A percentile compares a stretch with the other conserved stretches of the same genome.
Evolutionary conservation across 1,140 invertebrate species (phyloP).

Genomic region (Parasteatoda tepidariorum): DNA sequence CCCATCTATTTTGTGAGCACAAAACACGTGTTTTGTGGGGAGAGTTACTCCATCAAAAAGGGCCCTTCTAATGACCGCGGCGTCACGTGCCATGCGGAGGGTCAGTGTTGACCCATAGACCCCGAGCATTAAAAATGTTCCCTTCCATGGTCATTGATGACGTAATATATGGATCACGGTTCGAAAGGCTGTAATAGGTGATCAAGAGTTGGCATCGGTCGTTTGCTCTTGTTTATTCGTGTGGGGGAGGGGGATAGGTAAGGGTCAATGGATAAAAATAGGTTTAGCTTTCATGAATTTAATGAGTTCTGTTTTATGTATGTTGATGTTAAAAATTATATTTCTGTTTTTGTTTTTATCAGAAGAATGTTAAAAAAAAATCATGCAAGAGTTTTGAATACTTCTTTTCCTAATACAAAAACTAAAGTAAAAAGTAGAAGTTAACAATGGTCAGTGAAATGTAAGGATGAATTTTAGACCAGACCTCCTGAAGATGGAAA

Average conservation of each 20-base stretch:
- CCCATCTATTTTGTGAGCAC: neutral
- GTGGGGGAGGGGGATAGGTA: neutral
- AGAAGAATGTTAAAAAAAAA: no score
- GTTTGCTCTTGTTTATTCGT: neutral
- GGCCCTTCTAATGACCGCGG: neutral
- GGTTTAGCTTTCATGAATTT: no score
- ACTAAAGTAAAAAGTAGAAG: no score
- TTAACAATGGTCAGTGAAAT: no score
- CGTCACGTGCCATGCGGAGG: neutral
- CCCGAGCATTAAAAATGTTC: neutral
- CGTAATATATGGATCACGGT: neutral
- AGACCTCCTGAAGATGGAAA: no score
- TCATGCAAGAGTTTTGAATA: no score
- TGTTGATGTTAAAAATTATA: no score
- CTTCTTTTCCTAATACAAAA: no score
- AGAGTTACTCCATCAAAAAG: neutral
- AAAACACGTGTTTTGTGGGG: neutral
- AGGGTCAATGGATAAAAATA: neutral
- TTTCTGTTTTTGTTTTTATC: no score
- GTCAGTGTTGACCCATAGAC: slow-evolving; percentile 12
- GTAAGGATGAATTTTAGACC: no score
- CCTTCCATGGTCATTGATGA: neutral
- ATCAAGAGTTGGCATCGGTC: neutral
- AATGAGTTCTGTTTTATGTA: no score
- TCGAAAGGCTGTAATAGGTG: neutral